These are phyloP conservation scores for Luidia sarsii DNA, from an alignment of 53 echinoderm and acorn worm genomes.

Conservation along the genomic window DNA sequence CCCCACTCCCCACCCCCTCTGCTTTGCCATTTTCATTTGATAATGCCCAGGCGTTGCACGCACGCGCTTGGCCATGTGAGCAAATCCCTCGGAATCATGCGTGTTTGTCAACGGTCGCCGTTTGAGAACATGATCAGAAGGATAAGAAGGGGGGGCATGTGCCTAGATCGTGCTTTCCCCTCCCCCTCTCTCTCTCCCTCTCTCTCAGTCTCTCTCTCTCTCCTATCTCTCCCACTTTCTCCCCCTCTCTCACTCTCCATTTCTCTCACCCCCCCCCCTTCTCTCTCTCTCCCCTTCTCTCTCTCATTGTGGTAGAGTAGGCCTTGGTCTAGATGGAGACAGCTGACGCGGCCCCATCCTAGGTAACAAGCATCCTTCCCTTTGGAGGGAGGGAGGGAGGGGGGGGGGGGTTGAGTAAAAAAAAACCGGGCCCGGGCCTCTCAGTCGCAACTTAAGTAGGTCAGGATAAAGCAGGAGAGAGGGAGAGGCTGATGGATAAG, in stretches of 20 bases:
- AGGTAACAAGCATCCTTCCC: slow-evolving; percentile 36
- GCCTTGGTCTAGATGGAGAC: slow-evolving; percentile 17
- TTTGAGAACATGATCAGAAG: slow-evolving; percentile 32
- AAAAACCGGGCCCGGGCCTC: slow-evolving; percentile 22
- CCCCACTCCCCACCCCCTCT: too few relatives aligned
- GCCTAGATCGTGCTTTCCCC: not conserved
- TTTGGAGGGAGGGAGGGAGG: too few relatives aligned
- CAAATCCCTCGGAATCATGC: slow-evolving; percentile 26
- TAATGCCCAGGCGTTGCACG: not conserved
- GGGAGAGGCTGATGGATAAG: slow-evolving; percentile 43
- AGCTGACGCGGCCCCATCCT: slow-evolving; percentile 8
- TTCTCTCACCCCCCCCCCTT: too few relatives aligned
- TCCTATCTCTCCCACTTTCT: too few relatives aligned
- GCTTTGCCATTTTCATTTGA: slow-evolving; percentile 31
- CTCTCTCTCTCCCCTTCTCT: not conserved
- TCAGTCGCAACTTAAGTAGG: slow-evolving; percentile 45
- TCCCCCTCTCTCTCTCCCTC: not conserved
- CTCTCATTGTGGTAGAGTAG: slow-evolving; percentile 3
- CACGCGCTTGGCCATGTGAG: slow-evolving; percentile 18
- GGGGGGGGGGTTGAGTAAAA: slow-evolving; percentile 42
- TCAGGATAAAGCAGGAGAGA: slow-evolving; percentile 22
- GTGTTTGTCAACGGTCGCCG: slow-evolving; percentile 20
- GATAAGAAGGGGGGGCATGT: not conserved
- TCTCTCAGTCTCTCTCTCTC: not conserved
- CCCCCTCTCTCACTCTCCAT: too few relatives aligned